Conservation (phyloP, 2,113 vertebrate genomes). For the Chloropsis hardwickii region DNA sequence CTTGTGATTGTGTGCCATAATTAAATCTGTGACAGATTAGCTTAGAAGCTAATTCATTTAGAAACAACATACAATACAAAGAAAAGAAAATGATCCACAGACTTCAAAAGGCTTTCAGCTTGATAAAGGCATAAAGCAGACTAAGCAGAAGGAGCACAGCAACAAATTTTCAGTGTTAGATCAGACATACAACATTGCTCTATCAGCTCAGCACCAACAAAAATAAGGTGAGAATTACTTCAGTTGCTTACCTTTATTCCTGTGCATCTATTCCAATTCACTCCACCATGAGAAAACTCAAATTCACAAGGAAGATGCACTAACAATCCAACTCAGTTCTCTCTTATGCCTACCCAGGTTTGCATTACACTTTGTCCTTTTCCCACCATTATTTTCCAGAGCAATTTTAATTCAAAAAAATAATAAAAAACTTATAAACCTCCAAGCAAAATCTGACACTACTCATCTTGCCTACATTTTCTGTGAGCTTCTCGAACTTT, state of each 20-base stretch:
- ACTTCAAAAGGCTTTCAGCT: slow-evolving; percentile 48
- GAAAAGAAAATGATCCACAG: slow-evolving; percentile 24
- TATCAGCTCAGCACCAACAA: not conserved
- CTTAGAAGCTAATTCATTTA: slow-evolving; percentile 47
- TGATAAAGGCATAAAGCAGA: not conserved
- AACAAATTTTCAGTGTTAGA: not conserved
- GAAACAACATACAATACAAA: slow-evolving; percentile 18
- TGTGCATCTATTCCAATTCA: not conserved
- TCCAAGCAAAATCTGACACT: not conserved
- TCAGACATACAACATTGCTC: not conserved
- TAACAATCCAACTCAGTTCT: not conserved
- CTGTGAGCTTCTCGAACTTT: not conserved
- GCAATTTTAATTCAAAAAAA: not conserved
- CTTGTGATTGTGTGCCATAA: not conserved
- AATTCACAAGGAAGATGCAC: not conserved
- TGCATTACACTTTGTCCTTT: not conserved
- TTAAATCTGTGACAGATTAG: slow-evolving; percentile 57
- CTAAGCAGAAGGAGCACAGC: not conserved
- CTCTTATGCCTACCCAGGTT: not conserved
- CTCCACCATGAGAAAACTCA: not conserved
- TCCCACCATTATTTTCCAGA: not conserved
- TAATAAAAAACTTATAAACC: not conserved
- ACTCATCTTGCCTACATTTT: not conserved
- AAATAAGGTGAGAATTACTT: not conserved
- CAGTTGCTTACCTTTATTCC: not conserved